These are phyloP conservation scores for Aegithalos caudatus DNA, from an alignment of 2,113 vertebrate genomes.

Conservation along the genomic window DNA sequence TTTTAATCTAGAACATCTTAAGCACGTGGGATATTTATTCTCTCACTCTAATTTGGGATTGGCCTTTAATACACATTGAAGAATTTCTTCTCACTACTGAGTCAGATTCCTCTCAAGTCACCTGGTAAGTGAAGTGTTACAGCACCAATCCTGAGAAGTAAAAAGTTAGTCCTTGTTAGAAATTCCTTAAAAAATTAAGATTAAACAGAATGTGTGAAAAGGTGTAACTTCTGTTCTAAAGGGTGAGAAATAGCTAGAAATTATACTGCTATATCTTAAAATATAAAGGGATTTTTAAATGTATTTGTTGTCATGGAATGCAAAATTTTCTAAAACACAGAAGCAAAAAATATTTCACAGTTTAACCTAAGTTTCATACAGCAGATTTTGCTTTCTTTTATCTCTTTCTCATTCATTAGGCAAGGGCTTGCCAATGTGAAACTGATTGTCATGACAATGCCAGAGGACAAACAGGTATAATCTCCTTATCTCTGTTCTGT, in stretches of 20 bases:
- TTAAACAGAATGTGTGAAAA: background rate
- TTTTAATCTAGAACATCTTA: conserved; percentile 76
- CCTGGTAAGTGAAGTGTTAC: conserved; percentile 55
- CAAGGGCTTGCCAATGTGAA: conserved; percentile 84
- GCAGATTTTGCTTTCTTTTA: background rate
- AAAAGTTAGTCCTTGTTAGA: background rate
- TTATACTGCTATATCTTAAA: background rate
- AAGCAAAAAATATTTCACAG: background rate
- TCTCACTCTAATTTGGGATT: conserved; percentile 82
- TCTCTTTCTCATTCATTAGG: conserved; percentile 58
- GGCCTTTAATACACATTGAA: conserved; percentile 77
- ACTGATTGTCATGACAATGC: conserved; percentile 82
- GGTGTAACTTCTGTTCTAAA: background rate
- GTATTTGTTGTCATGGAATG: background rate
- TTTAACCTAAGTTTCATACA: background rate
- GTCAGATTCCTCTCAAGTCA: conserved; percentile 77
- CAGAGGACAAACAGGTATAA: conserved; percentile 76
- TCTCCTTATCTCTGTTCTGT: background rate
- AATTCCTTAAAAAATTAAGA: background rate
- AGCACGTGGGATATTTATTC: conserved; percentile 87
- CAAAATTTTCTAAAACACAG: background rate
- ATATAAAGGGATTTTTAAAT: background rate
- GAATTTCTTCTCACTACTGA: conserved; percentile 91
- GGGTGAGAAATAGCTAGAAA: background rate
- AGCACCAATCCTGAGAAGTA: background rate